These are phyloP conservation scores for Cantharis nigra DNA, from an alignment of 2,888 invertebrate species.

Conservation along the genomic window DNA sequence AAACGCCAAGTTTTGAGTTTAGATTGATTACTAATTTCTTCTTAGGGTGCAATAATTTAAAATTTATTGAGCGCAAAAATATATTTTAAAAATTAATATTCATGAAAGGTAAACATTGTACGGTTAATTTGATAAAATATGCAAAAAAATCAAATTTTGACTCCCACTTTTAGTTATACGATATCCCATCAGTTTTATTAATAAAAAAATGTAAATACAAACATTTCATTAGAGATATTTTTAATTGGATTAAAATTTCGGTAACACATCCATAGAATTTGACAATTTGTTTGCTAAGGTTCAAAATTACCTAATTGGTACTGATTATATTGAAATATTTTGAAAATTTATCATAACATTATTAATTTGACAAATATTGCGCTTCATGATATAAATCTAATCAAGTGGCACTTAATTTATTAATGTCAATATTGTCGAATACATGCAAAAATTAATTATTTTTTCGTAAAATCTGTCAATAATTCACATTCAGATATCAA, in stretches of 20 bases:
- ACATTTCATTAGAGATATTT: background rate
- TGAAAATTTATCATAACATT: background rate
- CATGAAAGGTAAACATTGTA: background rate
- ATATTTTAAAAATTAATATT: background rate
- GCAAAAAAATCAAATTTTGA: background rate
- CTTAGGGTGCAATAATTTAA: background rate
- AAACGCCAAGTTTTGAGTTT: background rate
- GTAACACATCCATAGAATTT: background rate
- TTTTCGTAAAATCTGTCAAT: background rate
- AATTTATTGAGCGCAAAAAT: background rate
- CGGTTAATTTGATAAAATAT: background rate
- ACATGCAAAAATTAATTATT: background rate
- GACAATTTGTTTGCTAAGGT: background rate
- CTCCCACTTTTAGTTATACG: background rate
- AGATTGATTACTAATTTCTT: background rate
- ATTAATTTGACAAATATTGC: background rate
- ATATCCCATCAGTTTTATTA: background rate
- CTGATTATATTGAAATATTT: background rate
- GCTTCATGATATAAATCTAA: background rate
- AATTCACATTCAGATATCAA: background rate
- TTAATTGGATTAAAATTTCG: background rate
- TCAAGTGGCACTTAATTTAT: background rate
- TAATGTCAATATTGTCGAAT: background rate
- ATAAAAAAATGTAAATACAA: background rate
- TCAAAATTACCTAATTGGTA: background rate